Conservation (phyloP, 2,888 invertebrate genomes). For the Heteropelma amictum region DNA sequence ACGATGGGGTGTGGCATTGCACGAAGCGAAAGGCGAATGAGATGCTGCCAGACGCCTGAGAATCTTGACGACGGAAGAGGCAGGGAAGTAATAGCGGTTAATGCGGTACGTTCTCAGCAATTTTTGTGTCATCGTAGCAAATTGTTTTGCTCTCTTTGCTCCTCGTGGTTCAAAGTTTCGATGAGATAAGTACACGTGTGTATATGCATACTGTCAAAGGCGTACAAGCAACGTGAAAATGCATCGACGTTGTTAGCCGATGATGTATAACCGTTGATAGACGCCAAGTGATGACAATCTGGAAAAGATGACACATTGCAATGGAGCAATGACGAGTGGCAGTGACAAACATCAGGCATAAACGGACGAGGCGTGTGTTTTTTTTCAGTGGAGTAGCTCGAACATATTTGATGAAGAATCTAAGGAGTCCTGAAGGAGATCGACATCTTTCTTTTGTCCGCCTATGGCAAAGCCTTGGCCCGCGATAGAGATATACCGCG, state of each 20-base stretch:
- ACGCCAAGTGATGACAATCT: too few relatives aligned
- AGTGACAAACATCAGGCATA: background rate
- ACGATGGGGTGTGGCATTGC: slow-evolving; percentile 40
- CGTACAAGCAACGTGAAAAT: too few relatives aligned
- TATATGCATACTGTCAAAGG: too few relatives aligned
- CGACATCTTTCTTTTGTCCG: slow-evolving; percentile 20
- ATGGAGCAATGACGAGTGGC: too few relatives aligned
- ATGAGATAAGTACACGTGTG: too few relatives aligned
- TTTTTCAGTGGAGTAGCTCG: too few relatives aligned
- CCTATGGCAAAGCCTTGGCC: background rate
- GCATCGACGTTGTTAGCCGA: too few relatives aligned
- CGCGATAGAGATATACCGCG: background rate
- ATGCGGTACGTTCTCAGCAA: slow-evolving; percentile 59
- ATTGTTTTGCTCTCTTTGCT: slow-evolving; percentile 28
- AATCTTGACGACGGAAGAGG: too few relatives aligned
- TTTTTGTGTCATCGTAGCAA: slow-evolving; percentile 51
- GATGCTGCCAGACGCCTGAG: slow-evolving; percentile 38
- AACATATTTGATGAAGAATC: slow-evolving; percentile 2
- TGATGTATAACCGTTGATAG: too few relatives aligned
- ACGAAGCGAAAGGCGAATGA: slow-evolving; percentile 43
- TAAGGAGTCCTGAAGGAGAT: slow-evolving; percentile 28
- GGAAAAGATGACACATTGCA: too few relatives aligned
- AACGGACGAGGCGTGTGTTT: background rate
- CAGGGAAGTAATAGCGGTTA: slow-evolving; percentile 69
- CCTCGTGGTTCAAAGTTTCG: background rate